phyloP scores from a whole-genome alignment of 2,888 invertebrate genomes.

The Volucella bombylans region DNA sequence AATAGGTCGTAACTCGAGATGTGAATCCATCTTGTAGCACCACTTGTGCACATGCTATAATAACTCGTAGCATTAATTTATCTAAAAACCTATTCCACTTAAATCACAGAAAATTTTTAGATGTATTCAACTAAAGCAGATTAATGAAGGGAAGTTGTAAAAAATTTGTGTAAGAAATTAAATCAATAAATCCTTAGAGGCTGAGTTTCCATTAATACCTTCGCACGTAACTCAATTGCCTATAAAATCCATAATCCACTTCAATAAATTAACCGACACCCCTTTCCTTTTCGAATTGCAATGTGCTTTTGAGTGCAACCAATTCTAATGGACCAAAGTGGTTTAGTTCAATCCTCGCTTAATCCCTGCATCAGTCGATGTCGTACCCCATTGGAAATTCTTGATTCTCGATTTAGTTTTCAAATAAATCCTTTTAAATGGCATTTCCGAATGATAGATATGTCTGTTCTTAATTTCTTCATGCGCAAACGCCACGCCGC shows the following conservation, averaged over 20 bases:
- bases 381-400: conserved; percentile 14
- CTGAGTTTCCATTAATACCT: conserved; percentile 45
- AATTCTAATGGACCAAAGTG: conserved; percentile 54
- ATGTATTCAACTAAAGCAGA: conserved; percentile 2
- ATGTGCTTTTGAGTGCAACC: conserved; percentile 31
- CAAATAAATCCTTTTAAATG: conserved; percentile 42
- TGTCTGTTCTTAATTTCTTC: conserved; percentile 38
- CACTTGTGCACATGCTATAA: no score
- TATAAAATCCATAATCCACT: conserved; percentile 64
- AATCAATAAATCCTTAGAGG: conserved; percentile 58
- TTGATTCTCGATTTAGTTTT: conserved; percentile 8
- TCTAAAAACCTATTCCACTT: conserved; percentile 5
- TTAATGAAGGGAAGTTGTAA: conserved; percentile 22
- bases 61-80: not conserved
- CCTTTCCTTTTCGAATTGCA: conserved; percentile 41
- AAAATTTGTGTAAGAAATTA: conserved; percentile 29
- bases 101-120: not conserved
- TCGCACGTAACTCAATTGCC: conserved; percentile 66
- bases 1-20: no score
- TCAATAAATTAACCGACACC: conserved; percentile 68
- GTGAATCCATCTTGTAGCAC: no score
- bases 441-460: conserved; percentile 25
- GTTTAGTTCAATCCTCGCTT: conserved; percentile 43
- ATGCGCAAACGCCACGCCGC: conserved; percentile 48
- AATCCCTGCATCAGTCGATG: conserved; percentile 15